These are phyloP conservation scores for Cryptosula pallasiana DNA, from an alignment of 2,888 invertebrate genomes.

Conservation along the genomic window DNA sequence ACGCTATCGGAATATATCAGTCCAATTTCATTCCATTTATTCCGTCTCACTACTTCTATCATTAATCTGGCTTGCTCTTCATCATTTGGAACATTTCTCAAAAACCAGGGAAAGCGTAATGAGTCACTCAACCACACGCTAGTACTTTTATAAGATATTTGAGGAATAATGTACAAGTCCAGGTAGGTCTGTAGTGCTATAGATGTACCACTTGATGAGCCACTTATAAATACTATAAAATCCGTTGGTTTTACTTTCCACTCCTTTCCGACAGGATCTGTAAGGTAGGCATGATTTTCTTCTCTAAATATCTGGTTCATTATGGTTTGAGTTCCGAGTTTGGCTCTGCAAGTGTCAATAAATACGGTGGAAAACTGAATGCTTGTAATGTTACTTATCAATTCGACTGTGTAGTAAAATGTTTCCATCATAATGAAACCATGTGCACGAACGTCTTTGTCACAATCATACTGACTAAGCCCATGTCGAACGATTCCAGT, in stretches of 20 bases:
- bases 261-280: not conserved
- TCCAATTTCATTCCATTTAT: constrained; percentile 41
- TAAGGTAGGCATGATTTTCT: not conserved
- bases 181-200: constrained; percentile 35
- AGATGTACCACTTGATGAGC: constrained; percentile 36
- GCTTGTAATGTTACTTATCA: constrained; percentile 24
- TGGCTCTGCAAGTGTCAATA: constrained; percentile 6
- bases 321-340: not conserved
- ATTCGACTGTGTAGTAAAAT: constrained; percentile 27
- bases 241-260: not conserved
- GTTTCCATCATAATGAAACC: constrained; percentile 27
- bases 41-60: constrained; percentile 33
- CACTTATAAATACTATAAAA: constrained; percentile 26
- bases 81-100: constrained; percentile 46
- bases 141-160: constrained; percentile 39
- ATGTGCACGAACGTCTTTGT: not conserved
- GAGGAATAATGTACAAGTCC: constrained; percentile 35
- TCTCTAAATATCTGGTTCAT: not conserved
- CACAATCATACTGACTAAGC: not conserved
- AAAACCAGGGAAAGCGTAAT: constrained; percentile 39
- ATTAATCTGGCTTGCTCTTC: constrained; percentile 39
- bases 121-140: constrained; percentile 39
- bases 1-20: constrained; percentile 40
- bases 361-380: constrained; percentile 1
- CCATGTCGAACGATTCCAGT: not conserved